Evolutionary conservation across 23 tunicate species (phyloP).

Genomic region (Styela plicata): DNA sequence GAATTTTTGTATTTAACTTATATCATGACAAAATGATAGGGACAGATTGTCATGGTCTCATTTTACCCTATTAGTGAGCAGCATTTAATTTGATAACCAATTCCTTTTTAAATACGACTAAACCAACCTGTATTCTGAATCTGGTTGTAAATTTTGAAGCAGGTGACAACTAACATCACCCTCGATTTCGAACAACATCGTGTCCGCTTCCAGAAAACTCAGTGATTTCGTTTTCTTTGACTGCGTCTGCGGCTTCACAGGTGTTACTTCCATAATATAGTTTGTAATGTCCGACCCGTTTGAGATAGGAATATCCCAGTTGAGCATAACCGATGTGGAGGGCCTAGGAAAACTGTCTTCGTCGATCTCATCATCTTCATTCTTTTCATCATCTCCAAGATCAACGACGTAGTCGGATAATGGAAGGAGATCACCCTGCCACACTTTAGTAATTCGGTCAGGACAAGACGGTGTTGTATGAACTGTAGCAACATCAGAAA

Average conservation of each 20-base stretch:
- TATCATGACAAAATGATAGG: too few relatives aligned
- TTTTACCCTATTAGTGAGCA: too few relatives aligned
- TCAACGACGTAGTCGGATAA: not conserved
- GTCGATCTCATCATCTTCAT: conserved; percentile 3
- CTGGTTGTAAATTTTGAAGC: conserved; percentile 37
- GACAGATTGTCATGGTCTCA: too few relatives aligned
- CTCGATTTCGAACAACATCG: conserved; percentile 21
- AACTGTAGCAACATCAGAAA: conserved; percentile 58
- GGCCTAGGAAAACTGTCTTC: not conserved
- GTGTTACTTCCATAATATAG: conserved; percentile 23
- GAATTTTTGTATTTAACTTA: too few relatives aligned
- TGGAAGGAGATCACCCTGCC: conserved; percentile 5
- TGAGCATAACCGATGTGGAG: conserved; percentile 8
- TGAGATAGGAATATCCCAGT: conserved; percentile 55
- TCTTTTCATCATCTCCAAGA: not conserved
- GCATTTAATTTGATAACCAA: too few relatives aligned
- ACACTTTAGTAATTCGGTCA: conserved; percentile 42
- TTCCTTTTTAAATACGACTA: not conserved
- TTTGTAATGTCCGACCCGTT: conserved; percentile 53
- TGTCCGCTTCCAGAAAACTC: not conserved
- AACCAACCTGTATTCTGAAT: conserved; percentile 48
- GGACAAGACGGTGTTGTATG: conserved; percentile 59
- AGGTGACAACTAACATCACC: conserved; percentile 1
- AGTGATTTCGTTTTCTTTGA: not conserved
- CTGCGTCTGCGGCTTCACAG: not conserved